Base-by-base conservation (phyloP, 1,140 invertebrate genomes). In the Drosophila mojavensis region DNA sequence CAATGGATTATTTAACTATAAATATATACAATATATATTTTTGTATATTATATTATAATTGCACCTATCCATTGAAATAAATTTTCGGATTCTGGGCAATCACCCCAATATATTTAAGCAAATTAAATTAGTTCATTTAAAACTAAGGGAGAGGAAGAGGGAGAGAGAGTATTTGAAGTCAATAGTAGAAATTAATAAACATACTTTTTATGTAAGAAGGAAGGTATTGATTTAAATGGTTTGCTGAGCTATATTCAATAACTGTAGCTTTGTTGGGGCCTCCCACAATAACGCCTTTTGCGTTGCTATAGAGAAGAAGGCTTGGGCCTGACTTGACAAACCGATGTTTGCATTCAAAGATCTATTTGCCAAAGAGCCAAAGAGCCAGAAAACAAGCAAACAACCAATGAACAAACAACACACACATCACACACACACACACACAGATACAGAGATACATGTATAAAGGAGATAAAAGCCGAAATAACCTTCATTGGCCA, bases 401-500 rank as follows among this genome's bases (percentile, higher is more conserved):
- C 15, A 62, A 30, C 26, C 24, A 55, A 56, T n/a, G 4, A 48
- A 15, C 13, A 67, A 69, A 39, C 39, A 50, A 36, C 54, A 43
- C 15, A 62, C 28, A 13, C 43, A 53, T 33, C 15, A 61, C 28
- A 10, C 24, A 36, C 54, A 48, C 15, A n/a, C 43, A 4, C n/a
- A 45, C 43, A 9, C 43, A 17, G 4, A 43, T 3, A 43, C 41
- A 5, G 4, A 41, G 10, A 55, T 20, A 64, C 36, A 70, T 28
- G 60, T 54, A 72, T 69, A 69, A 76, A 70, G 61, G 61, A 83
- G 63, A 83, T 84, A 89, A 88, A 82, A 88, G 78, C 63, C 79
- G 48, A 88, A 84, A 78, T 84, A 86, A 80, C 84, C 84, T 88
- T 88, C 84, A 88, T 89, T 89, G 84, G 84, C 78, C 67, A 88